Conservation (phyloP, 2,113 vertebrate genomes). For the Chunga burmeisteri region DNA sequence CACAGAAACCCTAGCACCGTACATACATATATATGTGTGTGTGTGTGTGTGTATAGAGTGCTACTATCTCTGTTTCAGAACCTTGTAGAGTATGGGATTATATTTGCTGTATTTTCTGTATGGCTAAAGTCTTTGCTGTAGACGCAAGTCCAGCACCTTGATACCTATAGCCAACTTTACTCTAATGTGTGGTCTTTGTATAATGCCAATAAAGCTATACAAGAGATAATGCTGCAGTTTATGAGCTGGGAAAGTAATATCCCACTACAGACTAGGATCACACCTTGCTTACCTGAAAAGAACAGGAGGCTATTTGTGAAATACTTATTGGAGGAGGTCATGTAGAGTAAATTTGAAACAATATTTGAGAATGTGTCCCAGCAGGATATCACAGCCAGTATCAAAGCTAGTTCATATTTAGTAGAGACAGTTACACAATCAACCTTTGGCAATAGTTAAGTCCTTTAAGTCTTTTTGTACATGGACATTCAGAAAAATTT, state of each 20-base stretch:
- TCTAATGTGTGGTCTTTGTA: not conserved
- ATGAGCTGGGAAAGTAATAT: not conserved
- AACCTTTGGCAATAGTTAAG: not conserved
- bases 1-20: not conserved
- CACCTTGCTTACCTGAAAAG: not conserved
- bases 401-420: not conserved
- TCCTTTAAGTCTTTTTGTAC: not conserved
- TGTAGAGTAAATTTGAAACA: not conserved
- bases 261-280: not conserved
- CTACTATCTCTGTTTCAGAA: not conserved
- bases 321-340: not conserved
- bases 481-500: not conserved
- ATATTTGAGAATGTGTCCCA: not conserved
- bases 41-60: not conserved
- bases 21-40: rapidly evolving
- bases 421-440: not conserved
- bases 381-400: not conserved
- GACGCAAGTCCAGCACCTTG: not conserved
- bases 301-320: not conserved
- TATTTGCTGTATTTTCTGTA: not conserved
- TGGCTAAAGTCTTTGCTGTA: not conserved
- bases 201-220: not conserved
- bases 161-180: not conserved
- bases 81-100: not conserved
- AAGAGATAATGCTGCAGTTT: not conserved